Conservation (phyloP, 2,888 invertebrate genomes). For the Luperina testacea region DNA sequence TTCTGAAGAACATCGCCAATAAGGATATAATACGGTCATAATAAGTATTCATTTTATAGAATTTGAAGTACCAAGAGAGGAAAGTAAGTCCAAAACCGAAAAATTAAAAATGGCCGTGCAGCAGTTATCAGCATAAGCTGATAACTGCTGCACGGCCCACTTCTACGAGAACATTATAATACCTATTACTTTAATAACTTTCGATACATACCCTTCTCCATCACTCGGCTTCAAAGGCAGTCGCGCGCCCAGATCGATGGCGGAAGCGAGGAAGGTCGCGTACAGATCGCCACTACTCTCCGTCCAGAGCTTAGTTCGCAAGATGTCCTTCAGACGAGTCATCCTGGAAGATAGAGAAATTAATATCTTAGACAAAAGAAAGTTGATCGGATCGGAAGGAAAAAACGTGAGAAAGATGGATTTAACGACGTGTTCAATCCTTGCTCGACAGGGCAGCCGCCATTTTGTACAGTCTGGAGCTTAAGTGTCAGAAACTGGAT, state of each 20-base stretch:
- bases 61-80: too few relatives aligned
- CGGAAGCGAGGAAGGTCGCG: constrained; percentile 95
- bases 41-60: too few relatives aligned
- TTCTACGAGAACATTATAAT: neutral
- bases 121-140: too few relatives aligned
- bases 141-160: neutral
- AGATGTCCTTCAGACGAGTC: constrained; percentile 93
- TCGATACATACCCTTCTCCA: constrained; percentile 93
- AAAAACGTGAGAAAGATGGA: neutral
- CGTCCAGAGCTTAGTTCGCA: constrained; percentile 94
- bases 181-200: neutral
- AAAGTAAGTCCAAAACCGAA: too few relatives aligned
- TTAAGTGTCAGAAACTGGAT: neutral
- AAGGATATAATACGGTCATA: too few relatives aligned
- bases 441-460: neutral
- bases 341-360: constrained; percentile 84
- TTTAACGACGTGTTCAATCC: neutral
- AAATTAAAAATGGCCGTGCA: too few relatives aligned
- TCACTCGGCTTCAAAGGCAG: constrained; percentile 95
- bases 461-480: neutral
- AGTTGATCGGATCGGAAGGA: neutral
- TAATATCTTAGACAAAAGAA: neutral
- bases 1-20: too few relatives aligned
- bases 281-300: constrained; percentile 94
- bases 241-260: constrained; percentile 95